phyloP scores from a whole-genome alignment of 2,113 vertebrate genomes.

The Zosterops hypoxanthus region DNA sequence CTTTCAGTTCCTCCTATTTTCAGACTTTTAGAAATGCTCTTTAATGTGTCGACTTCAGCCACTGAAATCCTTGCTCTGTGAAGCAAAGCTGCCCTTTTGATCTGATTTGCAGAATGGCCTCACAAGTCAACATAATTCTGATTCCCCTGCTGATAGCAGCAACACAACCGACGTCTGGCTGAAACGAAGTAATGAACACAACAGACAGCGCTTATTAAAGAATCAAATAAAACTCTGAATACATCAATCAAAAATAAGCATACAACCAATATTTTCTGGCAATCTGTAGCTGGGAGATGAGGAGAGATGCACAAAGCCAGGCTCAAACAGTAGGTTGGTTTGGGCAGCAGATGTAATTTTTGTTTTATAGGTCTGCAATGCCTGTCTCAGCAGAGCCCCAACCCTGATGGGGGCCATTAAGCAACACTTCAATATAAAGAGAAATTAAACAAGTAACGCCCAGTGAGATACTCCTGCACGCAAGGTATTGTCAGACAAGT shows the following conservation, averaged over 20 bases:
- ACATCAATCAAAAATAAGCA: neutral
- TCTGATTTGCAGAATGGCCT: slow-evolving; percentile 15
- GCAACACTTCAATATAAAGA: neutral
- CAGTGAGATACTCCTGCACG: neutral
- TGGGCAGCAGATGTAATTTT: neutral
- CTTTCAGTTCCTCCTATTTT: neutral
- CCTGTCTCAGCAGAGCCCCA: neutral
- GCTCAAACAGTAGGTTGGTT: neutral
- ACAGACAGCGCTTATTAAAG: neutral
- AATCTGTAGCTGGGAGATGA: neutral
- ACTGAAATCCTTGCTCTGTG: neutral
- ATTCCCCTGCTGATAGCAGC: neutral
- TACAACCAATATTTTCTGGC: neutral
- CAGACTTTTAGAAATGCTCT: neutral
- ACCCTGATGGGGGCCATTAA: neutral
- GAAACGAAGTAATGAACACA: neutral
- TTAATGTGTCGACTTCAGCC: neutral
- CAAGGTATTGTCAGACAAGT: neutral
- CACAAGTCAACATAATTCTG: neutral
- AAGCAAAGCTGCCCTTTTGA: neutral
- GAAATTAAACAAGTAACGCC: neutral
- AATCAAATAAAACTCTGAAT: neutral
- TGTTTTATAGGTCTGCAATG: neutral
- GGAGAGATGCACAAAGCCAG: neutral
- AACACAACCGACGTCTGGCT: neutral